Base-by-base conservation (phyloP, 2,797 vertebrate genomes). In the Premnoplex brunnescens region DNA sequence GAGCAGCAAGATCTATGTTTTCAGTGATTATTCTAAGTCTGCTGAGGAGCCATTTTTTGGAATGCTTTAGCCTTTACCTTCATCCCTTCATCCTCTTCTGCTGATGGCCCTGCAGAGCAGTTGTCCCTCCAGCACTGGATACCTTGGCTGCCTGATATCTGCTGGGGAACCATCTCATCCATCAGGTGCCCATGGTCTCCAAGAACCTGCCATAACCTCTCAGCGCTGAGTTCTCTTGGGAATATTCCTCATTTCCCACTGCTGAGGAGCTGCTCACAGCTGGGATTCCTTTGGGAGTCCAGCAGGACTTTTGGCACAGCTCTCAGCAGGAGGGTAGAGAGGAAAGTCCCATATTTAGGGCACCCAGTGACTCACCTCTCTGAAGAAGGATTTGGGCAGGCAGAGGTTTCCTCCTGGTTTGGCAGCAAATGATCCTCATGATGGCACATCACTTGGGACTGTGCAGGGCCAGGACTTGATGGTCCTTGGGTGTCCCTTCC, bases 331-430 rank as follows among this genome's bases (percentile, higher is more conserved):
- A 32, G 5, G 15, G 5, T 4, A 11, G 12, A 0, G 8, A 68
- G 30, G 28, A n/a, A 69, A 7, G 48, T 41, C 34, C 10, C 30
- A 2, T 28, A 1, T n/a, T 84, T 10, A n/a, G 34, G 39, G 17
- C 7, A 51, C 1, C 1, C 0, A 6, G 34, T 4, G 46, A 17
- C 41, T 73, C 14, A 0, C 1, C 6, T 44, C 28, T 63, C 32
- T 78, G 44, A 4, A 0, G 2, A 58, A 18, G 43, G 34, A 16
- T 43, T 5, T 3, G 19, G 30, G 18, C 28, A 84, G 71, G 56
- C 39, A 68, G 46, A 51, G 34, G 7, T 56, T 84, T 89, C n/a
- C 18, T 86, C 39, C 59, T 52, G 48, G 4, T 79, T 79, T 49
- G 8, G 6, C n/a, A 81, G 62, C 7, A 88, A 54, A 60, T 30